phyloP scores from a whole-genome alignment of 1,140 invertebrate species.

The Trinorchestia longiramus region DNA sequence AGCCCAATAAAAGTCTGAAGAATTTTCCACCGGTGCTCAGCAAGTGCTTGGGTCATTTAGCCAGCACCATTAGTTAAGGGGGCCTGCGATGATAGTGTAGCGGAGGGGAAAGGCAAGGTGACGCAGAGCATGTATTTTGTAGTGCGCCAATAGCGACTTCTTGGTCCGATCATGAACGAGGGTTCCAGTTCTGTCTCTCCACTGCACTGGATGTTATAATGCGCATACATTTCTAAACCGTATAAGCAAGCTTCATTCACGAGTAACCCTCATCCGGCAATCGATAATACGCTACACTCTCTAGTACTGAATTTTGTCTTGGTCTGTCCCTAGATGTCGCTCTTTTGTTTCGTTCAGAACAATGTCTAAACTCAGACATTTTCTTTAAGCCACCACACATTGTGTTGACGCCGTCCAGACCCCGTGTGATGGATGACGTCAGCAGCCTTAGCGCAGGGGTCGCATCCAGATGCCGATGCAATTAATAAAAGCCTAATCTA shows the following conservation, averaged over 20 bases:
- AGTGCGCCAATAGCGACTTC: background rate
- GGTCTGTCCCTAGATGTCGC: background rate
- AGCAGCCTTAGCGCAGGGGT: background rate
- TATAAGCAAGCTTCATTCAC: too few species aligned
- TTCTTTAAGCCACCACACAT: background rate
- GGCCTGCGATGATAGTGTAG: background rate
- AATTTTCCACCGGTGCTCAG: conserved; percentile 40
- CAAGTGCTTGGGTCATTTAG: conserved; percentile 37
- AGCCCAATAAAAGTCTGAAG: conserved; percentile 26
- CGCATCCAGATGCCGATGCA: background rate
- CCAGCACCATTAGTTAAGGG: conserved; percentile 44
- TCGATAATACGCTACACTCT: background rate
- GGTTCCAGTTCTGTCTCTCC: too few species aligned
- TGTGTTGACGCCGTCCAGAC: background rate
- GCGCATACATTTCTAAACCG: too few species aligned
- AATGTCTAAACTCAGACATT: background rate
- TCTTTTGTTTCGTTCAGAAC: background rate
- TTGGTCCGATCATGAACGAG: background rate
- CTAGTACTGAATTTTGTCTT: background rate
- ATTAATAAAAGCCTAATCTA: background rate
- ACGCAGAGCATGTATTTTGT: background rate
- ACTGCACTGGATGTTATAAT: too few species aligned
- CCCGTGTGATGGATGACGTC: background rate
- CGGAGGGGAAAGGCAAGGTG: conserved; percentile 1
- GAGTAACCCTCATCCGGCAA: background rate